Percentiles rank a stretch among this genome's conserved stretches.
phyloP scores from a whole-genome alignment of 2,797 vertebrate species.

The Dromococcyx pavoninus region DNA sequence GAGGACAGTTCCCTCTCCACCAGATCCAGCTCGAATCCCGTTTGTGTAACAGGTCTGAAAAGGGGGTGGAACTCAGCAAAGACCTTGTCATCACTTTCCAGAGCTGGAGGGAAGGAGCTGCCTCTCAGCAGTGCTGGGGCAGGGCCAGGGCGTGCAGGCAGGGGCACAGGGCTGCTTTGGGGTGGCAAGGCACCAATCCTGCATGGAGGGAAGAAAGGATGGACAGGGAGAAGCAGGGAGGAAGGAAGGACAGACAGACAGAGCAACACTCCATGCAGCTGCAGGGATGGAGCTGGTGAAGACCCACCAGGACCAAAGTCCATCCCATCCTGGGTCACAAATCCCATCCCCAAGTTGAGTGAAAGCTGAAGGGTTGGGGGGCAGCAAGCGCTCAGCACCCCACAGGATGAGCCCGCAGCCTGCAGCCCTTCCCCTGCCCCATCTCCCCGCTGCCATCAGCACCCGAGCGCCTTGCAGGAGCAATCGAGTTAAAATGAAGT shows the following conservation, averaged over 20 bases:
- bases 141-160: not conserved
- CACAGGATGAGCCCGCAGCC: not conserved
- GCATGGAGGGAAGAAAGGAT: not conserved
- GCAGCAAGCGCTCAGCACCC: rapidly evolving
- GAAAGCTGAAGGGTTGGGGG: not conserved
- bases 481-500: slow-evolving; percentile 55
- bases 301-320: not conserved
- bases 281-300: not conserved
- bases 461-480: not conserved
- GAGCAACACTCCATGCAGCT: not conserved
- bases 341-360: not conserved
- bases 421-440: not conserved
- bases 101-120: too few relatives aligned
- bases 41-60: not conserved
- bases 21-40: not conserved
- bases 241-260: not conserved
- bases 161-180: not conserved
- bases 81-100: not conserved
- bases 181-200: not conserved
- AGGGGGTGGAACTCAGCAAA: not conserved
- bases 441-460: not conserved
- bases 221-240: not conserved
- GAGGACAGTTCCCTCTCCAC: not conserved
- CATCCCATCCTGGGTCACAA: rapidly evolving
- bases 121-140: rapidly evolving